phyloP scores from a whole-genome alignment of 2,113 vertebrate species.

The Oplegnathus fasciatus region DNA sequence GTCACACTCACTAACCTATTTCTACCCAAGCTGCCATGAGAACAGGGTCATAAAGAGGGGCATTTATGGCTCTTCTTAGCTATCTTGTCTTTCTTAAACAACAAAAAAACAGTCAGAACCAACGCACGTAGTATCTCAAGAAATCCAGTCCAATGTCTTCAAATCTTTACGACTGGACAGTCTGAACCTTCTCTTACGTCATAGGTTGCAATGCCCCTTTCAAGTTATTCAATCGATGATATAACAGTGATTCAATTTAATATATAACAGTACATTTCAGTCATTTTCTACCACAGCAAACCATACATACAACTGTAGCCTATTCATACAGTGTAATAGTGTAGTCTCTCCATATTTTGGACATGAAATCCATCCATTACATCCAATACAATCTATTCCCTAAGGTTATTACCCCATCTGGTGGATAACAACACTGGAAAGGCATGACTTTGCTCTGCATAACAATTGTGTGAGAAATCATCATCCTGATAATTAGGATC shows the following conservation, averaged over 20 bases:
- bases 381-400: neutral
- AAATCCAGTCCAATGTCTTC: neutral
- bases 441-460: neutral
- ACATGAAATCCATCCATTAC: no score
- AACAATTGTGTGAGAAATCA: neutral
- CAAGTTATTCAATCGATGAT: neutral
- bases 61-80: neutral
- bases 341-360: no score
- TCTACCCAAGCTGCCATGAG: neutral
- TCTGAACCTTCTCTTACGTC: no score
- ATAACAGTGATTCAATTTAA: no score
- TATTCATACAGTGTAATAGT: no score
- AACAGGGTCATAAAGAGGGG: neutral
- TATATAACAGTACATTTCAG: no score
- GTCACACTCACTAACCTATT: neutral
- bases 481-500: neutral
- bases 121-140: neutral
- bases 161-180: neutral
- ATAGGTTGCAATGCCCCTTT: neutral
- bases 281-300: no score
- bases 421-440: neutral
- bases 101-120: neutral
- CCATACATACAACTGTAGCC: no score
- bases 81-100: neutral
- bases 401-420: neutral